Conservation (phyloP, 2,888 invertebrate species). For the Thera obeliscata region DNA sequence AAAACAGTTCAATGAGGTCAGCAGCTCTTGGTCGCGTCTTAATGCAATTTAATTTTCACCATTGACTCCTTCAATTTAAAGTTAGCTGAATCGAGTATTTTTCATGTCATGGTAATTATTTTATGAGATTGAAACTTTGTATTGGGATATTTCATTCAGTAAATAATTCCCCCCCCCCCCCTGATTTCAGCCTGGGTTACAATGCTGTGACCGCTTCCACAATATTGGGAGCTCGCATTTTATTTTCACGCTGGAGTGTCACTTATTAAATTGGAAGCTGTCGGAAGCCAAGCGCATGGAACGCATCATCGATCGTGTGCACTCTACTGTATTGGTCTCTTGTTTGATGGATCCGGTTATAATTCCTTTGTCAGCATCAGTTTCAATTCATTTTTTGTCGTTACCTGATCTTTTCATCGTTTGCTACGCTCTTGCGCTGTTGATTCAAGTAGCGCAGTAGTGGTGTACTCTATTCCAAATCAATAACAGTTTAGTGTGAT, state of each 20-base stretch:
- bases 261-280: conserved; percentile 32
- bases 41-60: too few relatives aligned
- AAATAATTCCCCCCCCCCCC: background rate
- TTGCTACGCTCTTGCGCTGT: background rate
- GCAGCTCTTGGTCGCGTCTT: too few relatives aligned
- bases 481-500: too few relatives aligned
- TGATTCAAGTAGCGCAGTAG: too few relatives aligned
- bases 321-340: conserved; percentile 15
- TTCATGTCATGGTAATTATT: too few relatives aligned
- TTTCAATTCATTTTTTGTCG: background rate
- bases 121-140: too few relatives aligned
- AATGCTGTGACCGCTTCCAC: conserved; percentile 13
- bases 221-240: conserved; percentile 27
- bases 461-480: background rate
- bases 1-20: too few relatives aligned
- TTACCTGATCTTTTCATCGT: background rate
- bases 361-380: conserved; percentile 10
- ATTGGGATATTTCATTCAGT: too few relatives aligned
- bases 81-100: too few relatives aligned
- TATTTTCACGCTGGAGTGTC: conserved; percentile 32
- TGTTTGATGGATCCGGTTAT: conserved; percentile 22
- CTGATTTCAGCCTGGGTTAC: conserved; percentile 7
- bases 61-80: too few relatives aligned
- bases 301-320: conserved; percentile 21
- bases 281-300: conserved; percentile 24